Base-by-base conservation (phyloP, 2,797 vertebrate genomes). In the Tangara arthus region DNA sequence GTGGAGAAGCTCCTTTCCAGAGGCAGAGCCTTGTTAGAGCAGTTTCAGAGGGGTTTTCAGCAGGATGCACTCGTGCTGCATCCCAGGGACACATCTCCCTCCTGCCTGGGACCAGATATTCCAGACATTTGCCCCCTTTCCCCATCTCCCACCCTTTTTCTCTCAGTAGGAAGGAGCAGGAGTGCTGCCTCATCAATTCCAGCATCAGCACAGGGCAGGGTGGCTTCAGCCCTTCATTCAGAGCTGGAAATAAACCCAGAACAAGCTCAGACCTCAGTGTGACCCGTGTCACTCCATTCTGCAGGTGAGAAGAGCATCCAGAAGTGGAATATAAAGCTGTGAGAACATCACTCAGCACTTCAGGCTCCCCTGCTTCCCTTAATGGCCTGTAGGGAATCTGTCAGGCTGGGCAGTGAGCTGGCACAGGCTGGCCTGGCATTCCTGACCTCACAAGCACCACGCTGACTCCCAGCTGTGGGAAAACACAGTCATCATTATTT, bases 211-310 rank as follows among this genome's bases (percentile, higher is more conserved):
- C 30, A 53, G 69, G 17, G 12, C 0, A 0, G 12, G 5, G 13
- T 66, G 60, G 35, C 69, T 73, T 77, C 35, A 72, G 27, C 50
- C 64, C 19, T 63, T 77, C 35, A 12, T 13, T 22, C 8, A 30
- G 32, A 81, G 37, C 34, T 87, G 55, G 37, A 76, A 68, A 75
- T 61, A 71, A 92, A 49, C 14, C 28, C 49, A 27, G 57, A 34
- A 32, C 11, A 12, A 89, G 23, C 44, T 66, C 64, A 83, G 85
- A 59, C 30, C 30, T 72, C 27, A 6, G 37, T 13, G 21, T 53
- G 30, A 3, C n/a, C 85, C 47, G 0, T 0, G 1, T 55, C 15
- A 15, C 55, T 16, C 22, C 3, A 2, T 37, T 66, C 35, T 56
- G 57, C 61, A 64, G 72, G 41, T 60, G 44, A 56, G 76, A 57